Percentiles rank a stretch among this genome's conserved stretches.
Conservation (phyloP, 1,140 invertebrate genomes). For the Drosophila guanche region DNA sequence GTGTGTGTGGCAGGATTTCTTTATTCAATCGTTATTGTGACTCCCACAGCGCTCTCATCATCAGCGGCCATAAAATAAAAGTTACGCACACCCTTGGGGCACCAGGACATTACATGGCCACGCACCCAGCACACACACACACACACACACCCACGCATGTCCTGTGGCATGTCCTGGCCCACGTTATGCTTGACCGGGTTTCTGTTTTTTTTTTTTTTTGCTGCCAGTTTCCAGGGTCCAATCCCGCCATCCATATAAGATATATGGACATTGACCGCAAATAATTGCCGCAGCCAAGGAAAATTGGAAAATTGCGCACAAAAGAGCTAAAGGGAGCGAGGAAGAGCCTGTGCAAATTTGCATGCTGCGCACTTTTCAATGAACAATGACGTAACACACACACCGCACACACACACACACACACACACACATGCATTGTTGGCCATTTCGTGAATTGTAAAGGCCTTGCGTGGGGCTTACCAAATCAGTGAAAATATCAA, state of each 20-base stretch:
- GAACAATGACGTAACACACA: constrained; percentile 71
- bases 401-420: constrained; percentile 9
- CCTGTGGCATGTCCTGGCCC: constrained; percentile 11
- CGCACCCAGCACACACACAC: constrained; percentile 3
- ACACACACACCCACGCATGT: not conserved
- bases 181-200: constrained; percentile 66
- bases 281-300: constrained; percentile 64
- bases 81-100: constrained; percentile 78
- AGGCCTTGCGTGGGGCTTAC: constrained; percentile 40
- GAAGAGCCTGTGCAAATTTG: constrained; percentile 47
- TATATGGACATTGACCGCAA: constrained; percentile 71
- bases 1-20: constrained; percentile 59
- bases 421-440: constrained; percentile 23
- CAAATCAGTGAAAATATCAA: constrained; percentile 43
- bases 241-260: constrained; percentile 46
- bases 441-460: constrained; percentile 40
- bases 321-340: constrained; percentile 14
- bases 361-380: constrained; percentile 78
- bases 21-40: constrained; percentile 80
- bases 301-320: constrained; percentile 65
- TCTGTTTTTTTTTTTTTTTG: constrained; percentile 27
- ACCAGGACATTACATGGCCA: constrained; percentile 59
- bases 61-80: constrained; percentile 82
- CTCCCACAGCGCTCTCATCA: constrained; percentile 75
- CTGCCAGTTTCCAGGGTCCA: constrained; percentile 5